A percentile compares a stretch with the other conserved stretches of the same genome.
Evolutionary conservation across 2,113 vertebrate species (phyloP).

Genomic region (Geothlypis trichas): DNA sequence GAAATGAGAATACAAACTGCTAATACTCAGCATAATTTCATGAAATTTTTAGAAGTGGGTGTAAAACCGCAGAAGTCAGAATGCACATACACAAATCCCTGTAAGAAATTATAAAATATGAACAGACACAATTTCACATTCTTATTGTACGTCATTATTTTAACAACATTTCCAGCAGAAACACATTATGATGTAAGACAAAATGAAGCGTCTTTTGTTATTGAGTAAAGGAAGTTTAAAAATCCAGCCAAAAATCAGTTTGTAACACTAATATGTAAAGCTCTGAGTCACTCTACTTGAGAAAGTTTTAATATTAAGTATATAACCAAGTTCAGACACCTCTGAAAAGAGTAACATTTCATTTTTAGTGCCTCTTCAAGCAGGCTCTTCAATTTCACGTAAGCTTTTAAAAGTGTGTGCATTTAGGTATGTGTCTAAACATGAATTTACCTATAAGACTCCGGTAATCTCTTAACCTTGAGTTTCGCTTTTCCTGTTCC

Average conservation of each 20-base stretch:
- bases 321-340: neutral
- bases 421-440: neutral
- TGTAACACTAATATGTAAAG: neutral
- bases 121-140: neutral
- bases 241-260: neutral
- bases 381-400: neutral
- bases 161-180: neutral
- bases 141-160: neutral
- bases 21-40: neutral
- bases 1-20: neutral
- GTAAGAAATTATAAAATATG: neutral
- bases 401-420: neutral
- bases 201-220: neutral
- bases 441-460: conserved; percentile 90
- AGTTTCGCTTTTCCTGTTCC: conserved; percentile 95
- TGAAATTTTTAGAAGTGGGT: neutral
- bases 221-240: neutral
- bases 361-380: neutral
- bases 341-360: neutral
- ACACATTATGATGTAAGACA: neutral
- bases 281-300: neutral
- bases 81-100: neutral
- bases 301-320: neutral
- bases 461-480: conserved; percentile 89
- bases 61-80: neutral